Evolutionary conservation across 2,113 vertebrate species (phyloP).

Genomic region (Pachyramphus minor): DNA sequence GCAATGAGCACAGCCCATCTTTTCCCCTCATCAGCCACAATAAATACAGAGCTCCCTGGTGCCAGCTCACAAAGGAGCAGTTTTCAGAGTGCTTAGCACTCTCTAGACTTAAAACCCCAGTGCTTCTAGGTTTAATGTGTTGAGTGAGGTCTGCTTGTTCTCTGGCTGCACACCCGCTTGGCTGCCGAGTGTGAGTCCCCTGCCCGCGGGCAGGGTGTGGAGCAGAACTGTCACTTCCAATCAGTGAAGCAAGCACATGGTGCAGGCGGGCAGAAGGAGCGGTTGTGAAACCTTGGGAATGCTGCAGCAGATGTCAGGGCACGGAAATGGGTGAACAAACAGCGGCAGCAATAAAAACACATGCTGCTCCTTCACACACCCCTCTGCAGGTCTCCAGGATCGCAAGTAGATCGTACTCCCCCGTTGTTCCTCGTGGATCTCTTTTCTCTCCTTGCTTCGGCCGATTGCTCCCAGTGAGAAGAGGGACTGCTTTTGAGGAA

Average conservation of each 20-base stretch:
- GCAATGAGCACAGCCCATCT: conserved; percentile 43
- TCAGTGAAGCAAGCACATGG: not conserved
- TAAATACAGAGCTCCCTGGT: conserved; percentile 35
- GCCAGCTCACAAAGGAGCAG: conserved; percentile 40
- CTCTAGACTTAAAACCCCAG: not conserved
- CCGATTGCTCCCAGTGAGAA: not conserved
- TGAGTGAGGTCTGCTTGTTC: not conserved
- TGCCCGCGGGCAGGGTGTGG: not conserved
- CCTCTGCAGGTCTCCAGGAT: not conserved
- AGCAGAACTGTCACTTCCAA: not conserved
- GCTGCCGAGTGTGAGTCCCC: not conserved
- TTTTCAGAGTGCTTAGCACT: not conserved
- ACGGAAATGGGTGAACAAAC: not conserved
- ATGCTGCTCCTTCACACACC: not conserved
- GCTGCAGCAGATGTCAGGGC: not conserved
- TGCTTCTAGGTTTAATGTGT: not conserved
- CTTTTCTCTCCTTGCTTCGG: not conserved
- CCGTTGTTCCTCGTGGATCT: not conserved
- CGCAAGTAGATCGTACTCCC: rapidly evolving
- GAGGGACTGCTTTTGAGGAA: not conserved
- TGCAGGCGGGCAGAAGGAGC: not conserved
- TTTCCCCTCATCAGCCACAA: conserved; percentile 40
- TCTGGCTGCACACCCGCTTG: not conserved
- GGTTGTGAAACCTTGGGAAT: not conserved
- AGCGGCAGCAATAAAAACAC: not conserved